Evolutionary conservation across 2,888 invertebrate genomes (phyloP), one percentile per base, ranked within the genome.

Genomic region (Mesorhabditis spiculigera): DNA sequence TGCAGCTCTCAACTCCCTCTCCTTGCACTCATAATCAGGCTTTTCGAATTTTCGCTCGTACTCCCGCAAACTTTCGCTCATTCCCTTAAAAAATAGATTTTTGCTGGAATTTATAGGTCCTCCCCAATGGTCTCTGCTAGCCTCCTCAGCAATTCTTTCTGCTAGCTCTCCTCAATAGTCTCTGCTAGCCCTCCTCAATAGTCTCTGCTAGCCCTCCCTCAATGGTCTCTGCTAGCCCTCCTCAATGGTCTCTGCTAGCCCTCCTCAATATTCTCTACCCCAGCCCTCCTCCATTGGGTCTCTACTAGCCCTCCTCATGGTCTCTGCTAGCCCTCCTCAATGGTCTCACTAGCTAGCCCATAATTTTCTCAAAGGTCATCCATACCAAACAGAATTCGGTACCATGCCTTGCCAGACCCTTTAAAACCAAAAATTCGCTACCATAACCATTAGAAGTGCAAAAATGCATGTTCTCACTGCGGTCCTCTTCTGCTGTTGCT

Each of bases 401-500:
- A 78, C 78, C 82, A 81, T 75, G 43, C 83, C 80, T 75, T 84
- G 28, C 28, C 28, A 28, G 28, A 28, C 28, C 3, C 28, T 28
- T 28, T 28, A 28, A 28, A 28, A 28, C 28, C 28, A 28, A 28
- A 3, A 28, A 28, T 28, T 28, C 28, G 28, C 28, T 28, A 28
- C 28, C 28, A 28, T 28, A 28, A 28, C 28, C 28, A 28, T 28
- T 28, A 28, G 28, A 28, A 28, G 28, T 28, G 28, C 28, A 28
- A 28, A 28, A 28, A 28, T 28, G 28, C 1, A 28, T 28, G 28
- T 28, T 28, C 28, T 28, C 28, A 28, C 28, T 28, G 28, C 28
- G 28, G 3, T 50, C 58, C n/a, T 84, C 44, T 76, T 67, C 65
- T 84, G 83, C 65, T 84, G 84, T 58, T 84, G 82, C 64, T 83